Evolutionary conservation across 1,140 invertebrate species (phyloP).

Genomic region (Cheumatopsyche charites): DNA sequence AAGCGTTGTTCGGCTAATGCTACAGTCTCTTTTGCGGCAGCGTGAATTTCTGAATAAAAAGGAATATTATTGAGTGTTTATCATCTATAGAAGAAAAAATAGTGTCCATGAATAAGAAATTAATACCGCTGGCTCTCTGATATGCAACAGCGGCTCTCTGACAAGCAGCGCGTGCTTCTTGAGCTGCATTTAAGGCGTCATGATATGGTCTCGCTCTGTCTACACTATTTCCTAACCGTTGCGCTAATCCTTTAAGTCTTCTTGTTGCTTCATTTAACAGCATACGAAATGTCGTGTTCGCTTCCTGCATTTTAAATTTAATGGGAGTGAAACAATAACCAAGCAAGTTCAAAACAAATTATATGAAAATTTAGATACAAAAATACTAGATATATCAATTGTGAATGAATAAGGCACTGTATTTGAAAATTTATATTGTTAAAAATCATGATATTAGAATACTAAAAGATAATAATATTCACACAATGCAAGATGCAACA

Average conservation of each 20-base stretch:
- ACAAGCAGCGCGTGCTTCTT: constrained; percentile 77
- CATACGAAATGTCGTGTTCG: constrained; percentile 78
- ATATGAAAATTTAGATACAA: too few relatives aligned
- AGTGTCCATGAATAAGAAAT: constrained; percentile 40
- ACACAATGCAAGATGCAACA: too few relatives aligned
- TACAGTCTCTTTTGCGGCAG: constrained; percentile 95
- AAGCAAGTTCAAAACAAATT: too few relatives aligned
- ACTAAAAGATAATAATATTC: too few relatives aligned
- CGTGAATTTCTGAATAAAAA: constrained; percentile 74
- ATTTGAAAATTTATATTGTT: too few relatives aligned
- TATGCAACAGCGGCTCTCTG: constrained; percentile 91
- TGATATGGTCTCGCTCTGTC: constrained; percentile 87
- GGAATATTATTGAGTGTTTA: constrained; percentile 29
- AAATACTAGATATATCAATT: neutral
- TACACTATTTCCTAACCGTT: constrained; percentile 79
- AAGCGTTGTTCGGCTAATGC: constrained; percentile 88
- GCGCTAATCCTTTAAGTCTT: constrained; percentile 74
- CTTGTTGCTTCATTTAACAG: constrained; percentile 79
- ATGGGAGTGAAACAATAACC: too few relatives aligned
- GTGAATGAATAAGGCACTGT: too few relatives aligned
- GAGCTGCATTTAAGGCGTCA: constrained; percentile 69
- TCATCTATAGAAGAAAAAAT: neutral
- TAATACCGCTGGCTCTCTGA: constrained; percentile 86
- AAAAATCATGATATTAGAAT: too few relatives aligned
- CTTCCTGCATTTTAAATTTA: constrained; percentile 69